phyloP scores from a whole-genome alignment of 2,888 invertebrate species.

The Erynnis tages region DNA sequence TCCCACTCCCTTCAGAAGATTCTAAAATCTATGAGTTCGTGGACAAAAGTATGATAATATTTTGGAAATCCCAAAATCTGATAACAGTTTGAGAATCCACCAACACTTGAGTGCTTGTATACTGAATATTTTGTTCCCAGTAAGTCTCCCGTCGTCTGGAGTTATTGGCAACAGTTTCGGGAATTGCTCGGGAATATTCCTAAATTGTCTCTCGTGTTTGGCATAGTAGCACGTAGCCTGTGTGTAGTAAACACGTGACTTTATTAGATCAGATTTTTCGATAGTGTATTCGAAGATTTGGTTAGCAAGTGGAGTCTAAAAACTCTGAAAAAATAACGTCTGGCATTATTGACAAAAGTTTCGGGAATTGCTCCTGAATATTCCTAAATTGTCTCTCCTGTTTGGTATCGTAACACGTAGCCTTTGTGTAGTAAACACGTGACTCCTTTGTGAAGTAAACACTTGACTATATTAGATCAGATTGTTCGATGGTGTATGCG shows the following conservation, averaged over 20 bases:
- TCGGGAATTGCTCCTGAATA: background rate
- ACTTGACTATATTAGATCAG: background rate
- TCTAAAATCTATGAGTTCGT: too few species aligned
- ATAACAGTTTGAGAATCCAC: too few species aligned
- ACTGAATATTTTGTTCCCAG: too few species aligned
- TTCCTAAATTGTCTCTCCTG: background rate
- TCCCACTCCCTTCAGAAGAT: too few species aligned
- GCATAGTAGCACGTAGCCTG: background rate
- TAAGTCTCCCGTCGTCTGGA: background rate
- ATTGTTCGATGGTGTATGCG: background rate
- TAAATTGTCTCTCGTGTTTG: background rate
- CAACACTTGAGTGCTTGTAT: too few species aligned
- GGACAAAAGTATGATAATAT: too few species aligned
- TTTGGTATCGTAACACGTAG: too few species aligned
- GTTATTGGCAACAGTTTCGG: background rate
- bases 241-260: background rate
- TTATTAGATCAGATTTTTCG: background rate
- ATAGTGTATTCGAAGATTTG: background rate
- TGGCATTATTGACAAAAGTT: background rate
- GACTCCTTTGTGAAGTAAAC: too few species aligned
- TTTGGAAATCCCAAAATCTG: too few species aligned
- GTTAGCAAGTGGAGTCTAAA: too few species aligned
- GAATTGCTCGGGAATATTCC: constrained; percentile 1
- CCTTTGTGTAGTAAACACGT: too few species aligned
- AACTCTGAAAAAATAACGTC: too few species aligned